Conservation (phyloP, 30 jellyfish, hydroid and myxozoan genomes). For the Turritopsis rubra region DNA sequence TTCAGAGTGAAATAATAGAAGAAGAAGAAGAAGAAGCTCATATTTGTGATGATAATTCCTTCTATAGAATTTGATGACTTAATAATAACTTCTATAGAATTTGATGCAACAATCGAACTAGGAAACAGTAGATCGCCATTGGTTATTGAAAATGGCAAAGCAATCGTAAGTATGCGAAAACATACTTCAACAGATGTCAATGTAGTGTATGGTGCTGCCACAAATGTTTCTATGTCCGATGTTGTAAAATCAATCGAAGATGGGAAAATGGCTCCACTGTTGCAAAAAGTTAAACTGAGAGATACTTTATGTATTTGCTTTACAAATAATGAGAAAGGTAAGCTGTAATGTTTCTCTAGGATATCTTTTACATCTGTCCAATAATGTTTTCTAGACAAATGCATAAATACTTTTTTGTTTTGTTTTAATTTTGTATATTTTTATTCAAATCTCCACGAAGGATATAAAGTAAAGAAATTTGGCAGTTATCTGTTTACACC, state of each 20-base stretch:
- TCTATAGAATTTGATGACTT: too few species aligned
- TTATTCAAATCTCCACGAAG: too few species aligned
- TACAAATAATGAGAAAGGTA: conserved; percentile 22
- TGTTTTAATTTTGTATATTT: too few species aligned
- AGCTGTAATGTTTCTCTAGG: not conserved
- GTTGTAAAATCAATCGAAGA: not conserved
- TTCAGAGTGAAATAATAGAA: too few species aligned
- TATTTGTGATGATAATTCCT: too few species aligned
- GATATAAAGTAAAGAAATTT: conserved; percentile 6
- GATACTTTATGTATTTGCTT: not conserved
- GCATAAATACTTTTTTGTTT: too few species aligned
- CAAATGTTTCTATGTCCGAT: not conserved
- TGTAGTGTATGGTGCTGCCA: conserved; percentile 5
- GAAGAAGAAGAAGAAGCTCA: too few species aligned
- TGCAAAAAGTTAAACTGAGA: not conserved
- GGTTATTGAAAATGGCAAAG: conserved; percentile 5
- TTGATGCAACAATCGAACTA: conserved; percentile 14
- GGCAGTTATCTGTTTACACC: conserved; percentile 16
- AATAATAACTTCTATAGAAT: too few species aligned
- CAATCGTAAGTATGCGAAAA: not conserved
- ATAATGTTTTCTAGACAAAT: too few species aligned
- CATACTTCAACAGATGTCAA: not conserved
- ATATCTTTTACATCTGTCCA: too few species aligned
- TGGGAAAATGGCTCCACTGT: conserved; percentile 11
- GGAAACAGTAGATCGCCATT: conserved; percentile 12